Conservation (phyloP, 2,113 vertebrate genomes). For the Opisthocomus hoazin region DNA sequence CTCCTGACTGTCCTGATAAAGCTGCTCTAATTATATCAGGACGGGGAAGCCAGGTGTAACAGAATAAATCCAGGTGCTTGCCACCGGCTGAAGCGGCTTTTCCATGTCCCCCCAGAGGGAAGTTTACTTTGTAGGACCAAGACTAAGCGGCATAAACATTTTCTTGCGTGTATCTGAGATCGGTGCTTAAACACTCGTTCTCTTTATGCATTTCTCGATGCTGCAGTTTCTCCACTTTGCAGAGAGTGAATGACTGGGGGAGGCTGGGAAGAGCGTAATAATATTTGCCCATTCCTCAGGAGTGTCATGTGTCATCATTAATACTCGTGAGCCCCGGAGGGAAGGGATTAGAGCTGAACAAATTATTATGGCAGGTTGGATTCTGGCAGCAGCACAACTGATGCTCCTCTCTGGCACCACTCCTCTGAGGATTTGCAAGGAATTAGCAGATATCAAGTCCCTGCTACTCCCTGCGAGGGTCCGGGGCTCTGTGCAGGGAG, state of each 20-base stretch:
- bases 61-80: background rate
- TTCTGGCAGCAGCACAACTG: background rate
- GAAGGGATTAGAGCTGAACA: constrained; percentile 1
- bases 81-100: background rate
- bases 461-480: background rate
- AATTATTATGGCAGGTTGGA: background rate
- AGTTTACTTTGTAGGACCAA: background rate
- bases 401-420: background rate
- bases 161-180: rapidly evolving
- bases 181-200: background rate
- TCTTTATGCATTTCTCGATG: background rate
- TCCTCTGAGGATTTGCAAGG: background rate
- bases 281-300: background rate
- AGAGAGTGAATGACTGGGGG: background rate
- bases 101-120: background rate
- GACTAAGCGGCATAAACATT: background rate
- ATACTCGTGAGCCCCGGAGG: background rate
- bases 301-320: background rate
- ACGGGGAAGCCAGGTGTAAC: background rate
- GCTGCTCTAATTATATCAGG: background rate
- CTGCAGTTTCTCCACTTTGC: background rate
- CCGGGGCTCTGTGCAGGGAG: background rate
- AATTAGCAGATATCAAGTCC: background rate
- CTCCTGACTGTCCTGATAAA: background rate
- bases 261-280: background rate